Conservation (phyloP, 2,113 vertebrate species). For the Panurus biarmicus region DNA sequence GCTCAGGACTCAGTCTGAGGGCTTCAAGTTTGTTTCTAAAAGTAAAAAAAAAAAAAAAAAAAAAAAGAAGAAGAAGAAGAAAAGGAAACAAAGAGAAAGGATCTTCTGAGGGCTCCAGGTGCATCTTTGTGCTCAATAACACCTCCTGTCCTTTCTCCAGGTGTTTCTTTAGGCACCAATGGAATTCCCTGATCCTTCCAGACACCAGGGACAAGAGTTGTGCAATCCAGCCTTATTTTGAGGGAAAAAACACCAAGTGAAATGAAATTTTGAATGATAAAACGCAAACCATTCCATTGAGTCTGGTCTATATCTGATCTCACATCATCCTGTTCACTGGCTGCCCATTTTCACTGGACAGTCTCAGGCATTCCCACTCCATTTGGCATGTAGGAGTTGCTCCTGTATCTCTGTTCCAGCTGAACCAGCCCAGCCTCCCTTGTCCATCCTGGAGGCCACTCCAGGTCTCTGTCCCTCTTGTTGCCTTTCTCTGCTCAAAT, state of each 20-base stretch:
- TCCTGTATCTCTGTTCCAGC: neutral
- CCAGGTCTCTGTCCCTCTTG: neutral
- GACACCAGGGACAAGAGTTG: neutral
- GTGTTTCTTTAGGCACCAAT: neutral
- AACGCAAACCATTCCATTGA: neutral
- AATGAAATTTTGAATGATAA: neutral
- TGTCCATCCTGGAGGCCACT: neutral
- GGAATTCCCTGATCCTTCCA: neutral
- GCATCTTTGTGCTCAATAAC: neutral
- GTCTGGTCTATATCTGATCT: neutral
- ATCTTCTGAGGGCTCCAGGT: neutral
- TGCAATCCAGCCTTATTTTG: neutral
- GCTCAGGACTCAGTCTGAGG: neutral
- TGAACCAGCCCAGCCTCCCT: neutral
- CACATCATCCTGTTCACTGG: neutral
- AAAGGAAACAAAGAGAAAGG: neutral
- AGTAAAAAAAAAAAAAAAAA: neutral
- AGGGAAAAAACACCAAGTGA: neutral
- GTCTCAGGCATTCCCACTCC: neutral
- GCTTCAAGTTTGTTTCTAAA: neutral
- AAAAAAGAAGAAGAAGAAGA: too few species aligned
- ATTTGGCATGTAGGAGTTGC: too few species aligned
- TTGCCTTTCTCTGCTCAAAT: neutral
- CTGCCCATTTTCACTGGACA: neutral
- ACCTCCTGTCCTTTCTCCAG: neutral